Evolutionary conservation across 2,113 vertebrate genomes (phyloP).

Genomic region (Cheirogaleus medius): DNA sequence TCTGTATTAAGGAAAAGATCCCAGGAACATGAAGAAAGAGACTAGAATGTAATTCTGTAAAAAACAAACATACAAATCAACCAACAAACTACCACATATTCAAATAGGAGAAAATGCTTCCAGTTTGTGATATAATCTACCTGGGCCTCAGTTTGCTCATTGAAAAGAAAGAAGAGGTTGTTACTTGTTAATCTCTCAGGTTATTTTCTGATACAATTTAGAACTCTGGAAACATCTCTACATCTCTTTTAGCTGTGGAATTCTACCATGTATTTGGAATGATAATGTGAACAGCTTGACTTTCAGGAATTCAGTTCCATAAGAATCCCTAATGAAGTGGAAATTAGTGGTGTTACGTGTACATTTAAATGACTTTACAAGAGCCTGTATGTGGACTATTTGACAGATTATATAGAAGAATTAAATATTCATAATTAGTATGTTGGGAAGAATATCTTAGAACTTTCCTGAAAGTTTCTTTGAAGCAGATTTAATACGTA

Average conservation of each 20-base stretch:
- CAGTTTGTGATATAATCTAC: not conserved
- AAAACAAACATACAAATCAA: not conserved
- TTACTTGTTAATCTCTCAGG: not conserved
- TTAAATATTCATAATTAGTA: not conserved
- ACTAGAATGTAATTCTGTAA: constrained; percentile 10
- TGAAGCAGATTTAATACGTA: constrained; percentile 37
- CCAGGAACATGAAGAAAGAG: not conserved
- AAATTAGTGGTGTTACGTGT: not conserved
- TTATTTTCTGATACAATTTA: constrained; percentile 12
- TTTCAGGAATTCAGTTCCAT: constrained; percentile 17
- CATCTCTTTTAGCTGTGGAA: not conserved
- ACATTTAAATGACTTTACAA: constrained; percentile 11
- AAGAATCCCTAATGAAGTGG: not conserved
- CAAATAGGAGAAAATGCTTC: not conserved
- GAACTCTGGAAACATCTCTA: constrained; percentile 1
- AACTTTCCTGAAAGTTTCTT: constrained; percentile 18
- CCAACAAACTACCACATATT: not conserved
- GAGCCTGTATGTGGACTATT: not conserved
- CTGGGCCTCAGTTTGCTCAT: not conserved
- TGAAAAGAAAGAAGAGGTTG: not conserved
- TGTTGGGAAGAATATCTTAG: constrained; percentile 10
- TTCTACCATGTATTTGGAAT: constrained; percentile 34
- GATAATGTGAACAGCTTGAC: not conserved
- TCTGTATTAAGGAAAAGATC: not conserved
- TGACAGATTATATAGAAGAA: constrained; percentile 1